Evolutionary conservation across 2,888 invertebrate genomes (phyloP), one percentile per base, ranked within the genome.

Genomic region (Drosophila hawaiiensis): DNA sequence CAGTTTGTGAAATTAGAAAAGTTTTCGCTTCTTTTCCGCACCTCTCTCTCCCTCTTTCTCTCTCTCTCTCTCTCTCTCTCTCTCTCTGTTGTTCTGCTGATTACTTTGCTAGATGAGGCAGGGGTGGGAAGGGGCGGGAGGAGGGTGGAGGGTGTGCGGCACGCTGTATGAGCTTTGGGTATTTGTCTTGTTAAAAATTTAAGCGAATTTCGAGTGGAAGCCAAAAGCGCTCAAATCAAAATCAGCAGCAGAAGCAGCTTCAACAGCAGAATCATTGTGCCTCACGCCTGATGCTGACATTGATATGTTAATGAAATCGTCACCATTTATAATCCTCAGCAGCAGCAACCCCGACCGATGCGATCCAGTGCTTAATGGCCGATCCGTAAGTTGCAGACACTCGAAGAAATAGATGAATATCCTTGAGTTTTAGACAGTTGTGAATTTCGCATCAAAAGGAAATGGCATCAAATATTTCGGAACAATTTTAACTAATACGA

Each of bases 151-250:
- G 22, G 33, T 4, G 59, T 37, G 35, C 22, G 66, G 53, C 41
- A 53, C 43, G 58, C 39, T 52, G 69, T 73, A 79, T 74, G 82
- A 70, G 89, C 85, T 85, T 90, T 85, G 91, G 74, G 87, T 85
- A 85, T 85, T 85, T 85, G 90, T 80, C 84, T 89, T 89, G 88
- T 91, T 87, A 89, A 91, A 91, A 89, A 91, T 84, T 87, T 87
- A 87, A 89, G 91, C 91, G 85, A 85, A 89, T 85, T 85, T 90
- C 84, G 74, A 56, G 82, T 69, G 69, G 77, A 85, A 89, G 86
- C 84, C 83, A 89, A 81, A 74, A 83, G 84, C 70, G 73, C 62
- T 68, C 50, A 72, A 78, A 73, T 55, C 70, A 56, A 76, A 73
- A 83, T 60, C 77, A 77, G 67, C 39, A 77, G 55, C 52, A 73